Evolutionary conservation across 2,888 invertebrate species (phyloP).

Genomic region (Caenorhabditis sp.): DNA sequence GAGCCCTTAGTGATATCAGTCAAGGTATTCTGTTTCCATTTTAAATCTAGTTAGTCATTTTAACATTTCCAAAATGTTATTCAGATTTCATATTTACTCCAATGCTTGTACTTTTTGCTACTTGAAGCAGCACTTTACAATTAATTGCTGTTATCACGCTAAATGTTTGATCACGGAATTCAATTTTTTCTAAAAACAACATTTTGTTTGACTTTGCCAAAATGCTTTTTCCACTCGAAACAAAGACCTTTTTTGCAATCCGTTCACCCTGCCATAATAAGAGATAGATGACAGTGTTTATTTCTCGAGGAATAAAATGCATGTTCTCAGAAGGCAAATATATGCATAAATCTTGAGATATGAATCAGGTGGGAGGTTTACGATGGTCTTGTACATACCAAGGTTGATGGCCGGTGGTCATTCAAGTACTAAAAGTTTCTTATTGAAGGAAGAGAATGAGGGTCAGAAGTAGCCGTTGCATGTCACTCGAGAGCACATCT

Average conservation of each 20-base stretch:
- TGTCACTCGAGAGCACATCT: conserved; percentile 49
- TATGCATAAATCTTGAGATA: conserved; percentile 57
- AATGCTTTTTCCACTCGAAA: neutral
- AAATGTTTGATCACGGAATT: too few relatives aligned
- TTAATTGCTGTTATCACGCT: too few relatives aligned
- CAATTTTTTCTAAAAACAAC: neutral
- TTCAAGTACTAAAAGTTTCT: conserved; percentile 52
- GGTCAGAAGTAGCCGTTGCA: conserved; percentile 57
- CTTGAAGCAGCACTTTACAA: too few relatives aligned
- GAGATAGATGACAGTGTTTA: conserved; percentile 32
- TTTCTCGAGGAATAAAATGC: conserved; percentile 30
- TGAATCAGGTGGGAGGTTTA: conserved; percentile 59
- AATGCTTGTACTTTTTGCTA: too few relatives aligned
- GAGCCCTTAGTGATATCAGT: too few relatives aligned
- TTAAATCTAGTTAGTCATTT: too few relatives aligned
- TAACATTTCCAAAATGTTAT: too few relatives aligned
- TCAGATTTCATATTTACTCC: neutral
- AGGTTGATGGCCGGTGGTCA: conserved; percentile 47
- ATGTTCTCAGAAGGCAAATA: conserved; percentile 46
- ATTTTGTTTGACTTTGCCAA: neutral
- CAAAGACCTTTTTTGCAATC: neutral
- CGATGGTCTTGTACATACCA: conserved; percentile 46
- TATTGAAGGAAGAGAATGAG: conserved; percentile 30
- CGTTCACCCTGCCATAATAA: neutral
- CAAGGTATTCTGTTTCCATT: too few relatives aligned